These are phyloP conservation scores for Betta splendens DNA, from an alignment of 2,797 vertebrate species.

Conservation along the genomic window DNA sequence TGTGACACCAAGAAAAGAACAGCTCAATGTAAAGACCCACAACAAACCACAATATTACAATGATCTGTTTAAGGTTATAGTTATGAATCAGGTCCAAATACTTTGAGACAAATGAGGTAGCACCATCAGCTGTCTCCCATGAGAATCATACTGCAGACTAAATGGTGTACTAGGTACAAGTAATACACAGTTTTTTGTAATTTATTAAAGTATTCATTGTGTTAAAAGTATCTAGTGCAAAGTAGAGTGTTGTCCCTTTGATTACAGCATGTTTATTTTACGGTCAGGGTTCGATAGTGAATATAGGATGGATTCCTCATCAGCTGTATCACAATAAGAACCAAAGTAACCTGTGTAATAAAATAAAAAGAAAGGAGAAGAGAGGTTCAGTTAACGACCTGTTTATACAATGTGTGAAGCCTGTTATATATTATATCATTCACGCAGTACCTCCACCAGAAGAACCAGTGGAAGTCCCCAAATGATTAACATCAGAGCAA, in stretches of 20 bases:
- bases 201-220: no score
- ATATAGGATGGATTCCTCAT: slow-evolving; percentile 45
- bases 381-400: not conserved
- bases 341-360: slow-evolving; percentile 54
- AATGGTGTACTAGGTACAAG: no score
- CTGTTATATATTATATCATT: not conserved
- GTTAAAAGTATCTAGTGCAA: slow-evolving; percentile 8
- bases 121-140: no score
- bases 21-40: not conserved
- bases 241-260: slow-evolving; percentile 1
- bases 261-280: slow-evolving; percentile 21
- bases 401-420: not conserved
- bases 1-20: not conserved
- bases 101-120: not conserved
- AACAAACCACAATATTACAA: not conserved
- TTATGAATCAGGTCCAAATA: not conserved
- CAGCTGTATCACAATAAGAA: slow-evolving; percentile 55
- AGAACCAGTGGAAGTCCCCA: slow-evolving; percentile 42
- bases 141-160: no score
- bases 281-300: slow-evolving; percentile 53
- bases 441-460: slow-evolving; percentile 65
- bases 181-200: no score
- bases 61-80: slow-evolving; percentile 1
- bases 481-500: slow-evolving; percentile 52
- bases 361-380: slow-evolving; percentile 12